Percentiles rank a stretch among this genome's conserved stretches.
Evolutionary conservation across 1,140 invertebrate species (phyloP).

Genomic region (Drosophila sulfurigaster): DNA sequence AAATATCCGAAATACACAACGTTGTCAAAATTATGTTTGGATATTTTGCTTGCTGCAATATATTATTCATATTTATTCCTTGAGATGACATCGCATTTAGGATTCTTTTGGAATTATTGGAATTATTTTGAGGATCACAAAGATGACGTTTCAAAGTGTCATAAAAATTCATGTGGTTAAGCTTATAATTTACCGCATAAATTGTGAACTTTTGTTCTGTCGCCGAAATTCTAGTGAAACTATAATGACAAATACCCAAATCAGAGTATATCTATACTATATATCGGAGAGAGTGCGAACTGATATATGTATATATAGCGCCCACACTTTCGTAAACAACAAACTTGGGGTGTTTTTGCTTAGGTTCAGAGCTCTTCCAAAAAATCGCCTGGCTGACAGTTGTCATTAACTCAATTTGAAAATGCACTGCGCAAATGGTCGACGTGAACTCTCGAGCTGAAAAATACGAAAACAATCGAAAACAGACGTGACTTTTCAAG

Average conservation of each 20-base stretch:
- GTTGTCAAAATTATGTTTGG: background rate
- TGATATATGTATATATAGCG: slow-evolving; percentile 28
- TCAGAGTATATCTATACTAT: slow-evolving; percentile 3
- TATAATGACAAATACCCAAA: slow-evolving; percentile 24
- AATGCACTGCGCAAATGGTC: slow-evolving; percentile 68
- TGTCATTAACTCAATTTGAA: slow-evolving; percentile 73
- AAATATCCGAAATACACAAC: slow-evolving; percentile 8
- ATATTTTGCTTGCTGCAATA: background rate
- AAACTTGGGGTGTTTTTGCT: slow-evolving; percentile 18
- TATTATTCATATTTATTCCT: background rate
- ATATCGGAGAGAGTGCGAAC: background rate
- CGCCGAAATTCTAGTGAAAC: background rate
- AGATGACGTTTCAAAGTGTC: slow-evolving; percentile 20
- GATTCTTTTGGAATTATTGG: slow-evolving; percentile 9
- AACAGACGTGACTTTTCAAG: slow-evolving; percentile 27
- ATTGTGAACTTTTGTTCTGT: slow-evolving; percentile 19
- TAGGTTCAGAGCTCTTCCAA: slow-evolving; percentile 52
- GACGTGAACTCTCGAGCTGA: slow-evolving; percentile 19
- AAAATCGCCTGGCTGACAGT: slow-evolving; percentile 58
- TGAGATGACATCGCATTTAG: slow-evolving; percentile 3
- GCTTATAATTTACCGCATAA: slow-evolving; percentile 10
- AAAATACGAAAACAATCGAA: slow-evolving; percentile 35
- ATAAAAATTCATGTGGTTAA: slow-evolving; percentile 14
- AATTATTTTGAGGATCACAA: background rate
- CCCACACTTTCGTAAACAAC: slow-evolving; percentile 58